A percentile compares a stretch with the other conserved stretches of the same genome.
These are phyloP conservation scores for Chrosomus eos DNA, from an alignment of 2,797 vertebrate genomes.

Conservation along the genomic window DNA sequence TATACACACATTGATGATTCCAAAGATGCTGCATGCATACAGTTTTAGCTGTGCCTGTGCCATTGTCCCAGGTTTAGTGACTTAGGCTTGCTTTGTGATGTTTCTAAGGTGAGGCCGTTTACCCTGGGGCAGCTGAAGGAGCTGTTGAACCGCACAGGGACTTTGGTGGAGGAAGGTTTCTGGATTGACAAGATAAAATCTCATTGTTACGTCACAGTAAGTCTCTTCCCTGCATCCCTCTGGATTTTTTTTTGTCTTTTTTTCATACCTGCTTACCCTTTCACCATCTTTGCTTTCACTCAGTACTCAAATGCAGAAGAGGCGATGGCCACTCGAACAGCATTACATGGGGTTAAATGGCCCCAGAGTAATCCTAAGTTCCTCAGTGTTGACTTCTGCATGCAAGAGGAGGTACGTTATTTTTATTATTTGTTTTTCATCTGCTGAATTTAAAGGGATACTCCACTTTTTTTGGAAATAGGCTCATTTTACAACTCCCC, in stretches of 20 bases:
- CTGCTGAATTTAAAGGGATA: too few relatives aligned
- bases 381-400: constrained; percentile 88
- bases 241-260: neutral
- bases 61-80: neutral
- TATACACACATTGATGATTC: neutral
- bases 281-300: neutral
- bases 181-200: constrained; percentile 97
- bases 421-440: too few relatives aligned
- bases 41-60: neutral
- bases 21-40: neutral
- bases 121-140: constrained; percentile 92
- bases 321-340: constrained; percentile 83
- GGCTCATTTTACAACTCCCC: too few relatives aligned
- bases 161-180: constrained; percentile 85
- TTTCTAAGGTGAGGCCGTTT: constrained; percentile 87
- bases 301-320: constrained; percentile 88
- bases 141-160: constrained; percentile 85
- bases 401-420: constrained; percentile 85
- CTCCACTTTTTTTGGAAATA: too few relatives aligned
- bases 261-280: neutral
- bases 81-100: neutral
- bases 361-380: constrained; percentile 94
- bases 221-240: constrained; percentile 44
- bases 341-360: constrained; percentile 93
- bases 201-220: constrained; percentile 90